Evolutionary conservation across 2,113 vertebrate genomes (phyloP).

Genomic region (Phrynosoma blainvillii): DNA sequence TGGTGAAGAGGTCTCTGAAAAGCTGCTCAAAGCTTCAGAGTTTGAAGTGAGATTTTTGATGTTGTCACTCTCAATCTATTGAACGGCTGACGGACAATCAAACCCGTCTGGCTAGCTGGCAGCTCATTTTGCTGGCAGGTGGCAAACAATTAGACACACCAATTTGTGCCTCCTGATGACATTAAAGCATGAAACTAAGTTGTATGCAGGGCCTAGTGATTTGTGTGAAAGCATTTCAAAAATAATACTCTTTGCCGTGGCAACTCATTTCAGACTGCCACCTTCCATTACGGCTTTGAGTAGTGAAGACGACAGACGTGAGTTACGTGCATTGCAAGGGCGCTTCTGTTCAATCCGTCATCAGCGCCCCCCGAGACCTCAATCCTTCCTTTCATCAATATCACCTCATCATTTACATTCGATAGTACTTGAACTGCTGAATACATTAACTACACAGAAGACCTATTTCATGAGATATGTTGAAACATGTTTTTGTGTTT

Average conservation of each 20-base stretch:
- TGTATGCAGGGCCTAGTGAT: constrained; percentile 90
- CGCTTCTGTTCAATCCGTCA: constrained; percentile 99
- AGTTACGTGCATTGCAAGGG: constrained; percentile 81
- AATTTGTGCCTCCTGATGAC: constrained; percentile 93
- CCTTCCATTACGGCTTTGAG: constrained; percentile 93
- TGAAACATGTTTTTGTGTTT: constrained; percentile 61
- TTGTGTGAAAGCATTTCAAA: constrained; percentile 99
- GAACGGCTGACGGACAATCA: constrained; percentile 91
- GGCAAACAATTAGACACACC: constrained; percentile 99
- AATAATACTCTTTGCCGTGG: constrained; percentile 96
- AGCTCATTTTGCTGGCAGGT: constrained; percentile 99
- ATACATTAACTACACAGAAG: constrained; percentile 79
- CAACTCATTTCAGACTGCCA: constrained; percentile 99
- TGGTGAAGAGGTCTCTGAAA: constrained; percentile 76
- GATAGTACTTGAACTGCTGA: constrained; percentile 77
- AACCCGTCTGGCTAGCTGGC: constrained; percentile 90
- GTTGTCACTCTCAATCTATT: constrained; percentile 94
- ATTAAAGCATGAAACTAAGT: constrained; percentile 96
- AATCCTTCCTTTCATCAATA: constrained; percentile 89
- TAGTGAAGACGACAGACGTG: constrained; percentile 90
- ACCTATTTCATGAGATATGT: constrained; percentile 56
- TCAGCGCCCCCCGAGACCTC: constrained; percentile 92
- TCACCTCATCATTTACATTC: constrained; percentile 89
- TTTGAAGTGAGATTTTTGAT: constrained; percentile 89
- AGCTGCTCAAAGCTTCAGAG: constrained; percentile 79